A percentile compares a stretch with the other conserved stretches of the same genome.
Conservation (phyloP, 2,888 invertebrate species). For the Mesorhabditis sp. region DNA sequence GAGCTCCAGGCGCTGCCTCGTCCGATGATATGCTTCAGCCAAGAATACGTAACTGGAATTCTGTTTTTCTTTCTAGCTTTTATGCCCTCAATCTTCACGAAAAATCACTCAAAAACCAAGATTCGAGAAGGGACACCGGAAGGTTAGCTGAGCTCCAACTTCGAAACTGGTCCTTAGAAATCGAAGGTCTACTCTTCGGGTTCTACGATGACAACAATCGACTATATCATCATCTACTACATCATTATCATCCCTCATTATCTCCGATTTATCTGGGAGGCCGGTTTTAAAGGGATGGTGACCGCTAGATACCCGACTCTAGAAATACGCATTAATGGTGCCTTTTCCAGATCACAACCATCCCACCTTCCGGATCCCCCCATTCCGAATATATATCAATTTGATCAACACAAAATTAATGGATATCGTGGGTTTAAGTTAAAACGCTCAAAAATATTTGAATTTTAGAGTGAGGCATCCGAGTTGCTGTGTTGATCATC, state of each 20-base stretch:
- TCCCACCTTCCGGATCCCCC: background rate
- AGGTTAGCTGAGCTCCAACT: slow-evolving; percentile 2
- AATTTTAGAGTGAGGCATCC: background rate
- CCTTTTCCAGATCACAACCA: background rate
- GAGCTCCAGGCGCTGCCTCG: too few relatives aligned
- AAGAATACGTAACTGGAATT: too few relatives aligned
- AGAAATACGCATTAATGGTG: background rate
- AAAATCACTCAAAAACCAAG: background rate
- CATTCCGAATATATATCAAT: background rate
- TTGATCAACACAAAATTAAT: slow-evolving; percentile 3
- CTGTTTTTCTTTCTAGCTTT: too few relatives aligned
- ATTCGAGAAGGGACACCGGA: background rate
- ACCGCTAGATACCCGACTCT: background rate
- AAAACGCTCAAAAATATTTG: background rate
- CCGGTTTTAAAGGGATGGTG: background rate
- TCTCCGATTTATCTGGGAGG: background rate
- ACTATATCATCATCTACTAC: background rate
- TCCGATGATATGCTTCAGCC: too few relatives aligned
- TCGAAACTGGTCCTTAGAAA: background rate
- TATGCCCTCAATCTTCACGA: background rate
- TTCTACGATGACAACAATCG: background rate
- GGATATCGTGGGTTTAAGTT: background rate
- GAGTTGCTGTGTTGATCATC: background rate
- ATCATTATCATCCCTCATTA: background rate
- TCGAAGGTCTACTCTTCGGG: background rate